phyloP scores from a whole-genome alignment of 1,140 invertebrate species.

The Drosophila pectinifera region DNA sequence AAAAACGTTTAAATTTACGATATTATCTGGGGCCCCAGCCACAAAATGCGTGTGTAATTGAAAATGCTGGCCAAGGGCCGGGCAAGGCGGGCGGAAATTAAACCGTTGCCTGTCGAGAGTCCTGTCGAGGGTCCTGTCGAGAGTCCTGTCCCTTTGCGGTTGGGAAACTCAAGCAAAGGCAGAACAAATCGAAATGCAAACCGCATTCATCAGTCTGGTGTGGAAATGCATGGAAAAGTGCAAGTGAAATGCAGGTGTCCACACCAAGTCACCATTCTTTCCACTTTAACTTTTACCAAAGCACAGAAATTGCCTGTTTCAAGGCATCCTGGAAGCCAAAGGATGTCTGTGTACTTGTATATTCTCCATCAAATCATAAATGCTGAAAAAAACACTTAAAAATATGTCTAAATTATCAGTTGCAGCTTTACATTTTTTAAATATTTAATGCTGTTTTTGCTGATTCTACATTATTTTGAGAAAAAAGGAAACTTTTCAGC shows the following conservation, averaged over 20 bases:
- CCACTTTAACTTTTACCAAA: background rate
- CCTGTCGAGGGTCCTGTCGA: no score
- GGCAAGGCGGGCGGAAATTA: conserved; percentile 35
- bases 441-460: background rate
- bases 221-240: conserved; percentile 49
- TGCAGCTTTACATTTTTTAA: no score
- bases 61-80: conserved; percentile 27
- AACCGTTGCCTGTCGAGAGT: conserved; percentile 47
- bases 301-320: background rate
- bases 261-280: background rate
- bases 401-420: background rate
- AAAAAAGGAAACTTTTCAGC: background rate
- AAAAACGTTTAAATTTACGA: conserved; percentile 51
- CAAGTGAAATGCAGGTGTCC: conserved; percentile 49
- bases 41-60: conserved; percentile 45
- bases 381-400: background rate
- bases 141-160: conserved; percentile 40
- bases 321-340: background rate
- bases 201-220: conserved; percentile 34
- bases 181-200: conserved; percentile 31
- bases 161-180: background rate
- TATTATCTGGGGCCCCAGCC: conserved; percentile 19
- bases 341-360: background rate
- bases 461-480: background rate
- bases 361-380: background rate